Percentiles rank a stretch among this genome's conserved stretches.
These are phyloP conservation scores for Phocides pigmalion DNA, from an alignment of 1,140 invertebrate genomes.

Conservation along the genomic window DNA sequence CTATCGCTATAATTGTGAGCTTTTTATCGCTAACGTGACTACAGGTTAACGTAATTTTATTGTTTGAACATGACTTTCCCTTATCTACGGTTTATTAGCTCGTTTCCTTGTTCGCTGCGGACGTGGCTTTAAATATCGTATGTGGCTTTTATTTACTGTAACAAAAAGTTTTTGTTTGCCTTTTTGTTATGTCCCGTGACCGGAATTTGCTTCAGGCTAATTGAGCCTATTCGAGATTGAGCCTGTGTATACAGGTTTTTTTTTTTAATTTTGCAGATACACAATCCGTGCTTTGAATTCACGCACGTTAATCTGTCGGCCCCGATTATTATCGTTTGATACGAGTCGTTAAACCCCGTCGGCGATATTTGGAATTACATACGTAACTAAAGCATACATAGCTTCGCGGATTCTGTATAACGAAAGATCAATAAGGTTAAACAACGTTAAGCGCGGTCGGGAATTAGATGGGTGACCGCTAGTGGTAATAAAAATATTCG, in stretches of 20 bases:
- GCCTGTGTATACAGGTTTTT: not conserved
- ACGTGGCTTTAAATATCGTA: constrained; percentile 11
- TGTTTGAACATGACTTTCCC: constrained; percentile 5
- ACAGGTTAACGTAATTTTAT: constrained; percentile 5
- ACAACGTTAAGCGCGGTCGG: too few species aligned
- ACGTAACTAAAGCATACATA: too few species aligned
- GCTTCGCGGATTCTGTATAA: too few species aligned
- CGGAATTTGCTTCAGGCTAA: not conserved
- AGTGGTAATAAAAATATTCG: too few species aligned
- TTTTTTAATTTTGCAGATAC: not conserved
- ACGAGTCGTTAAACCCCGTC: too few species aligned
- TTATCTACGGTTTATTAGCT: constrained; percentile 17
- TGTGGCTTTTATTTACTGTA: constrained; percentile 4
- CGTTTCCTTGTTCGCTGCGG: constrained; percentile 1
- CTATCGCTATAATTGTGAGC: constrained; percentile 4
- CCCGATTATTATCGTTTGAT: too few species aligned
- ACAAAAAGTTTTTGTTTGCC: not conserved
- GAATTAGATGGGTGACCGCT: too few species aligned
- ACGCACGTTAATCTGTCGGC: too few species aligned
- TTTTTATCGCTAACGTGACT: constrained; percentile 6
- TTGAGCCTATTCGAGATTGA: not conserved
- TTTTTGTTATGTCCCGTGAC: not conserved
- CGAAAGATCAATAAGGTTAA: too few species aligned
- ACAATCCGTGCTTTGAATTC: too few species aligned
- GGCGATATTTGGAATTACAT: too few species aligned